These are phyloP conservation scores for Amphipoea oculea DNA, from an alignment of 2,888 invertebrate genomes.

Conservation along the genomic window DNA sequence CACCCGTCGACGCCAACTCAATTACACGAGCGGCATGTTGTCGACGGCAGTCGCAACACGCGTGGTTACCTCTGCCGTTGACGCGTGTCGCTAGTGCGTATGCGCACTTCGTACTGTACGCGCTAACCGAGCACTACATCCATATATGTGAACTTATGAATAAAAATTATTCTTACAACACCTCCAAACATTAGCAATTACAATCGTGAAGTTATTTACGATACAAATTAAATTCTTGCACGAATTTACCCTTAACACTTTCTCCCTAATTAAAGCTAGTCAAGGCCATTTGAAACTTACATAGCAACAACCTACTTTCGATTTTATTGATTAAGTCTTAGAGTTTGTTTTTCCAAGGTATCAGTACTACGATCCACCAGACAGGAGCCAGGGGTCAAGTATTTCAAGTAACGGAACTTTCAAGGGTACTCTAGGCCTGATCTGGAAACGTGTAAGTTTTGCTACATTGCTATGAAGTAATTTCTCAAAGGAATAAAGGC, in stretches of 20 bases:
- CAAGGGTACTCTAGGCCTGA: conserved; percentile 93
- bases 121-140: too few relatives aligned
- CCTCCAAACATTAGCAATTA: conserved; percentile 23
- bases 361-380: conserved; percentile 93
- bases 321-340: conserved; percentile 11
- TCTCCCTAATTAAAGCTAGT: conserved; percentile 44
- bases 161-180: too few relatives aligned
- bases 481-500: conserved; percentile 12
- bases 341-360: conserved; percentile 82
- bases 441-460: conserved; percentile 92
- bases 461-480: conserved; percentile 12
- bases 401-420: conserved; percentile 92
- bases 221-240: conserved; percentile 43
- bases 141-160: too few relatives aligned
- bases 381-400: conserved; percentile 93
- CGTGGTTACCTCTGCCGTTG: too few relatives aligned
- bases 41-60: too few relatives aligned
- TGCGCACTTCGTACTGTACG: too few relatives aligned
- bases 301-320: not conserved
- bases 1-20: too few relatives aligned
- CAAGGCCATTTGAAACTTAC: conserved; percentile 28
- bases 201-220: conserved; percentile 37
- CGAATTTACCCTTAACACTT: conserved; percentile 21
- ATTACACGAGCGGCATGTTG: too few relatives aligned
- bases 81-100: too few relatives aligned